Evolutionary conservation across 2,888 invertebrate genomes (phyloP).

Genomic region (Volucella inflata): DNA sequence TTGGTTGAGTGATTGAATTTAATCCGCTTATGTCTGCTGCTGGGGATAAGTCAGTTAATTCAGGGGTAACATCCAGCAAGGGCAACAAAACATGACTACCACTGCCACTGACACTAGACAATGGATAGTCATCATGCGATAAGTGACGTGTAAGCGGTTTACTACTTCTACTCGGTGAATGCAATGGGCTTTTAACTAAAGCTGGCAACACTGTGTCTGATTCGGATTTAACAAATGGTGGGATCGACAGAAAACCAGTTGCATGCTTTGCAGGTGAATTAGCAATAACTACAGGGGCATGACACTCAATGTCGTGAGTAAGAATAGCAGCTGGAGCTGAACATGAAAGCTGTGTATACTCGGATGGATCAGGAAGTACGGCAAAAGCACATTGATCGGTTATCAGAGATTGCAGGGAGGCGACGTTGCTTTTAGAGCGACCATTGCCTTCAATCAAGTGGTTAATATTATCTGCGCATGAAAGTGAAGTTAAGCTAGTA

Average conservation of each 20-base stretch:
- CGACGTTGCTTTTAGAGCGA: conserved; percentile 58
- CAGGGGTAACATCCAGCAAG: conserved; percentile 52
- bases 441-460: conserved; percentile 37
- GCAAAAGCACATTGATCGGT: conserved; percentile 40
- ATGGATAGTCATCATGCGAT: conserved; percentile 60
- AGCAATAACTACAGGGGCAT: conserved; percentile 25
- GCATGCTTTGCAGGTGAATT: conserved; percentile 41
- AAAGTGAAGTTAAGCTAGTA: conserved; percentile 78
- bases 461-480: conserved; percentile 56
- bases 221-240: conserved; percentile 31
- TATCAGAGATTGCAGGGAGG: conserved; percentile 57
- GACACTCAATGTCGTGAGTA: conserved; percentile 77
- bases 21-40: conserved; percentile 8
- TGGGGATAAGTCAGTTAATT: conserved; percentile 66
- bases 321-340: conserved; percentile 80
- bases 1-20: conserved; percentile 41
- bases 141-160: conserved; percentile 64
- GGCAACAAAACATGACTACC: conserved; percentile 36
- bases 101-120: conserved; percentile 29
- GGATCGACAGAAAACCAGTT: conserved; percentile 37
- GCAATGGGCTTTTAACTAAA: conserved; percentile 13
- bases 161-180: background rate
- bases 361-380: conserved; percentile 42
- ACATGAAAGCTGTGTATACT: conserved; percentile 79
- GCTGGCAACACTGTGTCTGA: conserved; percentile 38